These are phyloP conservation scores for Nettapus auritus DNA, from an alignment of 2,113 vertebrate genomes.

Conservation along the genomic window DNA sequence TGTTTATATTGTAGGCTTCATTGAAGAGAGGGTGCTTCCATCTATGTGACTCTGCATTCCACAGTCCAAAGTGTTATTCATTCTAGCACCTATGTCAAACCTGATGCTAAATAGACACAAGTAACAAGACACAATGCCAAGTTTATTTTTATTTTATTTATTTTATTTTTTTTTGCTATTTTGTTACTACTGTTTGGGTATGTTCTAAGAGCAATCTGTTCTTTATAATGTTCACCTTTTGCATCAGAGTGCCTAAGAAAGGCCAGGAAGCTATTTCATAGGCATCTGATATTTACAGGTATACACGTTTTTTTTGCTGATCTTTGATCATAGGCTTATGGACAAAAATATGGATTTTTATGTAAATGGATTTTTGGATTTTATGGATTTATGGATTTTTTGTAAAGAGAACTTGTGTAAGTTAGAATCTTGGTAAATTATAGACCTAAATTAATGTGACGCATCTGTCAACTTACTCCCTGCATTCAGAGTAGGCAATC, in stretches of 20 bases:
- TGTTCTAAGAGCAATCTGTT: background rate
- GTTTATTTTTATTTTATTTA: too few relatives aligned
- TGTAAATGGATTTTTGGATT: too few relatives aligned
- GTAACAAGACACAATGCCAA: background rate
- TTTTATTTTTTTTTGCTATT: too few relatives aligned
- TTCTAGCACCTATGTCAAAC: background rate
- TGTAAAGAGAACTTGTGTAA: background rate
- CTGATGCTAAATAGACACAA: background rate
- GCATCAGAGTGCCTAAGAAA: background rate
- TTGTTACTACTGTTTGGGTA: background rate
- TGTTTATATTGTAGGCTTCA: background rate
- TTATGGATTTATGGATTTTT: too few relatives aligned
- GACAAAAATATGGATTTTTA: background rate
- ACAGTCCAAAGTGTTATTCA: background rate
- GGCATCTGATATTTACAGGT: background rate
- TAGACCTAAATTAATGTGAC: background rate
- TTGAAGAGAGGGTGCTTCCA: background rate
- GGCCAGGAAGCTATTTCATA: background rate
- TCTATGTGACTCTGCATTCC: background rate
- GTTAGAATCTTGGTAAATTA: background rate
- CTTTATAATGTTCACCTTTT: background rate
- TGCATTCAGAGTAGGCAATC: background rate
- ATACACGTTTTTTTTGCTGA: background rate
- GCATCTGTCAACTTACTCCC: background rate
- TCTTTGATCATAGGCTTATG: background rate